Evolutionary conservation across 1,140 invertebrate species (phyloP), one percentile per base, ranked within the genome.

Genomic region (Drosophila quadrilineata): DNA sequence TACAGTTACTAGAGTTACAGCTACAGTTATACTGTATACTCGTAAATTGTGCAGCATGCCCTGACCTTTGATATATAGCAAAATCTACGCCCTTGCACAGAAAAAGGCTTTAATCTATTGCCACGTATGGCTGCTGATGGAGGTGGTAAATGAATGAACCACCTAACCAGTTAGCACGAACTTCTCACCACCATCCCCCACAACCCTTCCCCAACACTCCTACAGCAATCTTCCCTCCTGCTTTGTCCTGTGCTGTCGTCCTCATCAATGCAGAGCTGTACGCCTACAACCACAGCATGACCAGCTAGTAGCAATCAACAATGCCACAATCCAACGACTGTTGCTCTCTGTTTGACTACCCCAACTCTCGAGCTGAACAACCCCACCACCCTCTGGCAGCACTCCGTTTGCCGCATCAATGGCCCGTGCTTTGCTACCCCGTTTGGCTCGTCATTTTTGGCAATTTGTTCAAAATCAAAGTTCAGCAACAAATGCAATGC

Each of bases 401-500:
- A 22, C 35, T 52, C 29, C 33, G 1, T 5, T 26, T 1, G 28
- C n/a, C n/a, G n/a, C n/a, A n/a, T n/a, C n/a, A n/a, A n/a, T n/a
- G n/a, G n/a, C n/a, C n/a, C n/a, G n/a, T n/a, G n/a, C n/a, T n/a
- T n/a, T 35, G 9, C 6, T 21, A 3, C 12, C 5, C 9, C 24
- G 19, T 31, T 22, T 35, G 5, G 10, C 38, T 26, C 35, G 45
- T 68, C 57, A 80, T 82, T 79, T 60, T 66, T 82, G 73, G 76
- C 76, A 80, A 80, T 80, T 80, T 80, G 76, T 80, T 84, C 68
- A 85, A 82, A 82, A 82, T 82, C 77, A 82, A 82, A 82, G 70
- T 68, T 72, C 48, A 82, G 77, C 77, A 82, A 82, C 77, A 82
- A 82, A 82, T 82, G 77, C 77, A 82, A 82, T 82, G 77, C 77